Conservation (phyloP, 2,113 vertebrate species). For the Lophotis ruficrista region DNA sequence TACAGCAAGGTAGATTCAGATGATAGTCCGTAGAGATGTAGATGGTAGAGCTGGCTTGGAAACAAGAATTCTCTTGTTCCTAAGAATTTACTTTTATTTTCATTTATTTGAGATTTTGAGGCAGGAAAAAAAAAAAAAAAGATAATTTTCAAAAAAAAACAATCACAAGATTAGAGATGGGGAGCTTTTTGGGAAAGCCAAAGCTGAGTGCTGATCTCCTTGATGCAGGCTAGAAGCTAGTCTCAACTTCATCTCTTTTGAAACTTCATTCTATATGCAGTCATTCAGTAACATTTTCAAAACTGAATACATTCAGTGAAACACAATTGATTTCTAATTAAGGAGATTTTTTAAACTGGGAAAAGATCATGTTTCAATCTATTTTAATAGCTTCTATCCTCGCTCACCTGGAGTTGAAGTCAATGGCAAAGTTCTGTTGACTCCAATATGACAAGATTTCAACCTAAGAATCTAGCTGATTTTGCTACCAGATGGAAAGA, state of each 20-base stretch:
- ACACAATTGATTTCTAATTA: not conserved
- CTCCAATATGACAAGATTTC: not conserved
- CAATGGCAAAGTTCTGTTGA: not conserved
- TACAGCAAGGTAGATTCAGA: not conserved
- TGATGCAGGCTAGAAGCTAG: not conserved
- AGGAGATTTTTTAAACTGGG: not conserved
- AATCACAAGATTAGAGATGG: not conserved
- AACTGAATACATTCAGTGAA: not conserved
- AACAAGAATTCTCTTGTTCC: not conserved
- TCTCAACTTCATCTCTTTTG: not conserved
- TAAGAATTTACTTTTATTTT: not conserved
- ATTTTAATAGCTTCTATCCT: not conserved
- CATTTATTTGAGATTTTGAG: not conserved
- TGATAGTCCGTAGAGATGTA: not conserved
- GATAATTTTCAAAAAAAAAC: not conserved
- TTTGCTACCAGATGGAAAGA: not conserved
- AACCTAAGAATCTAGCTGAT: not conserved
- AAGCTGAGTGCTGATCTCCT: not conserved
- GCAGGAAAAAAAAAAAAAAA: too few relatives aligned
- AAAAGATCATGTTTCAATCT: not conserved
- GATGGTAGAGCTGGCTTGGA: not conserved
- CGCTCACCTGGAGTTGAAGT: not conserved
- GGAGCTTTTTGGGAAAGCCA: not conserved
- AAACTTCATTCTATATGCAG: not conserved
- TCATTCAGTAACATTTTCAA: not conserved